Base-by-base conservation (phyloP, 2,888 invertebrate genomes). In the Drosophila silvestris region DNA sequence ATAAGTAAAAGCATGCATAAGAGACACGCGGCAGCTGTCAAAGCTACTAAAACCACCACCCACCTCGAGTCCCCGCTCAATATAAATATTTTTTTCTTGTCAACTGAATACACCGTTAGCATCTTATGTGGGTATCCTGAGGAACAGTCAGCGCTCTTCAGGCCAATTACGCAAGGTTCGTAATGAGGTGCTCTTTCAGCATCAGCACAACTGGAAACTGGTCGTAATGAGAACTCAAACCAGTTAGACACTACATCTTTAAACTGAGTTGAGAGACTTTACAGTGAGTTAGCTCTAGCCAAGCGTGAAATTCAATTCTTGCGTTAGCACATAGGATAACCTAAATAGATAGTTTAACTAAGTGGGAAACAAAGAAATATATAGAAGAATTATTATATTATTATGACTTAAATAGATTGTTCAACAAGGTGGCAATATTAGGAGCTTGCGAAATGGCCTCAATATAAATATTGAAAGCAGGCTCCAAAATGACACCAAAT, bases 1-100 rank as follows among this genome's bases (percentile, higher is more conserved):
- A 33, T 56, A 72, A 72, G 64, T 65, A 73, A 73, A 70, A 69
- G 60, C 53, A 35, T n/a, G 39, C 44, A 53, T 19, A n/a, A 14
- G 19, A 19, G n/a, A 50, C 41, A 22, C 39, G 26, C 47, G 56
- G n/a, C 57, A 63, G 65, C 62, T 70, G 70, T 54, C 67, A 63
- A 30, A 26, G 30, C 3, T 30, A 22, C 16, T 30, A 22, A 35
- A 16, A 19, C 19, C 51, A n/a, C 30, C 3, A n/a, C 6, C 52
- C 14, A 10, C 14, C 19, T 19, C 32, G 5, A 39, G 12, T 2
- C 3, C 26, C 10, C 7, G 47, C 26, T 26, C 7, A 26, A 26
- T 33, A 33, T 26, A 28, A 10, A 12, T 5, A 44, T 44, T 5
- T 22, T 5, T 41, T 52, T 39, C 26, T 50, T 73, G 70, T 61